Percentiles rank a stretch among this genome's conserved stretches.
Conservation (phyloP, 2,113 vertebrate genomes). For the Nyctibius bracteatus region DNA sequence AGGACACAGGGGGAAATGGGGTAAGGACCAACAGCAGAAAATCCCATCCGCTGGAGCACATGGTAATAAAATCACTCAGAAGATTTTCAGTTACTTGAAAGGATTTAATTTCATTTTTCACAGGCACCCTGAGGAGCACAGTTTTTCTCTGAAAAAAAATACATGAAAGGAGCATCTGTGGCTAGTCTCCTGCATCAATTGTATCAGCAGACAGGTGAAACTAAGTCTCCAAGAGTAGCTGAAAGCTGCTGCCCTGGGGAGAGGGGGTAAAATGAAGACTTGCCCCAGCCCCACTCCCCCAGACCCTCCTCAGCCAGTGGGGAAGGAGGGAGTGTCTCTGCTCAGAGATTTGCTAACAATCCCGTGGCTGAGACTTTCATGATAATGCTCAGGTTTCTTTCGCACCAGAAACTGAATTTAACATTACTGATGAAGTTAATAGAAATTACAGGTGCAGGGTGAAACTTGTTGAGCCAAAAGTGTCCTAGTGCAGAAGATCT, state of each 20-base stretch:
- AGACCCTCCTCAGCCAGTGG: not conserved
- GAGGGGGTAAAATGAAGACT: not conserved
- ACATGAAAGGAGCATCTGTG: not conserved
- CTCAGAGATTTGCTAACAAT: not conserved
- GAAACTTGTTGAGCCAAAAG: not conserved
- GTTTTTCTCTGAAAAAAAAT: not conserved
- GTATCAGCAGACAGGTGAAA: not conserved
- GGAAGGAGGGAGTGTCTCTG: not conserved
- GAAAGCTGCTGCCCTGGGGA: not conserved
- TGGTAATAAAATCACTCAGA: not conserved
- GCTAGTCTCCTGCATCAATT: not conserved
- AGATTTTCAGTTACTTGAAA: not conserved
- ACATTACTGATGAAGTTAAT: not conserved
- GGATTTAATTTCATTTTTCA: not conserved
- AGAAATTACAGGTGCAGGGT: not conserved
- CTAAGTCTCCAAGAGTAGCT: not conserved
- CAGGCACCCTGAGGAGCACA: not conserved
- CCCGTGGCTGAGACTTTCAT: not conserved
- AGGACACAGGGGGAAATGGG: not conserved
- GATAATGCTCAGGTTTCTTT: not conserved
- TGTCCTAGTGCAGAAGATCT: not conserved
- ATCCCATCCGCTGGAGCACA: not conserved
- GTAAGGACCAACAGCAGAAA: not conserved
- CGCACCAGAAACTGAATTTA: not conserved
- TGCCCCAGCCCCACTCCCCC: accelerated